Percentiles rank a stretch among this genome's conserved stretches.
phyloP scores from a whole-genome alignment of 1,140 invertebrate genomes.

The Procambarus virginalis region DNA sequence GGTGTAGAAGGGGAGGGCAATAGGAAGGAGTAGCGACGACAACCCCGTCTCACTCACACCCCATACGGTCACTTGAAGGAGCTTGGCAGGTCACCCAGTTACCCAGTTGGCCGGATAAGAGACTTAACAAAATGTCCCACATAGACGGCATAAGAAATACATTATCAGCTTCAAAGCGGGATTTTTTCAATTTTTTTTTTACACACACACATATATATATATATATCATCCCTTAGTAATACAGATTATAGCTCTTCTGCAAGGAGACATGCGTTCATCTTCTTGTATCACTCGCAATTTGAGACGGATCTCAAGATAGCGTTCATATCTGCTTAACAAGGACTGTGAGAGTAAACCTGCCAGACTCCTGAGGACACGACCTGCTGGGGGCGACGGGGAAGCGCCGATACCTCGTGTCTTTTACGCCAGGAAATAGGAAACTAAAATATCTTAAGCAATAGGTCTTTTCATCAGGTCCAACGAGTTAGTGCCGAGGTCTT shows the following conservation, averaged over 20 bases:
- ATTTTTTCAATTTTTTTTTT: no score
- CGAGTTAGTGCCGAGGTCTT: background rate
- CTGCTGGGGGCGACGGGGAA: background rate
- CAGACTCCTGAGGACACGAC: background rate
- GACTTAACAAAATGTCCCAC: background rate
- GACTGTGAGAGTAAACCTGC: background rate
- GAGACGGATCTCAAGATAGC: background rate
- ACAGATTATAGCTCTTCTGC: background rate
- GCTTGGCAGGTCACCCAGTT: background rate
- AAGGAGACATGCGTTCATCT: no score
- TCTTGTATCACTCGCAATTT: background rate
- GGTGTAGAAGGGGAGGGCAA: background rate
- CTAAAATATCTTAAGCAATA: conserved; percentile 11
- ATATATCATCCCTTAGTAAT: background rate
- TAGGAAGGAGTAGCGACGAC: background rate
- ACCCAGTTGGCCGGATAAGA: background rate
- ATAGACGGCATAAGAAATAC: background rate
- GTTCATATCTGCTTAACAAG: background rate
- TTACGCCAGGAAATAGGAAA: background rate
- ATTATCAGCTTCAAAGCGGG: background rate
- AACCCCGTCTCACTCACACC: background rate
- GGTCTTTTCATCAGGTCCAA: conserved; percentile 7
- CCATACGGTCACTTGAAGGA: background rate
- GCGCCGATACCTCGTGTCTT: background rate
- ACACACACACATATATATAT: no score